These are phyloP conservation scores for Gavialis gangeticus DNA, from an alignment of 2,113 vertebrate species.

Conservation along the genomic window DNA sequence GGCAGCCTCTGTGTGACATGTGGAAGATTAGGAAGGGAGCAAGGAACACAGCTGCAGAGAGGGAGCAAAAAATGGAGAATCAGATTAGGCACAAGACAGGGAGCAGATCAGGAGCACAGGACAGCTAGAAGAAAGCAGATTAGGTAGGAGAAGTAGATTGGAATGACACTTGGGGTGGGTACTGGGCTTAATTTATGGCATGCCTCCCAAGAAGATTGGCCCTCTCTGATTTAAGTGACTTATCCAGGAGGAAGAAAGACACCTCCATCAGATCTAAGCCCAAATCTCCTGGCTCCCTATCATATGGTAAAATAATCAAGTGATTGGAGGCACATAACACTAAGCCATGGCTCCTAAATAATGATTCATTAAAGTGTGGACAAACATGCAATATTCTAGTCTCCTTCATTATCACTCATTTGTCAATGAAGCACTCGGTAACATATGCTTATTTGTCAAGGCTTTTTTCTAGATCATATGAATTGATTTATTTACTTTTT, in stretches of 20 bases:
- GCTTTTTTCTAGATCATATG: not conserved
- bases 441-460: not conserved
- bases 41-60: too few species aligned
- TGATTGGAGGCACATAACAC: too few species aligned
- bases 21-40: too few species aligned
- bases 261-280: not conserved
- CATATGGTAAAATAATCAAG: not conserved
- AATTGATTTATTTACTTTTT: not conserved
- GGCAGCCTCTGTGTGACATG: too few species aligned
- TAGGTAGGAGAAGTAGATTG: too few species aligned
- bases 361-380: not conserved
- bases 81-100: too few species aligned
- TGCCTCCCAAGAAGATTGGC: too few species aligned
- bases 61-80: too few species aligned
- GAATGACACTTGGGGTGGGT: too few species aligned
- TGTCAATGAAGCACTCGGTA: fast-evolving
- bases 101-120: too few species aligned
- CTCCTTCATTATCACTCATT: not conserved
- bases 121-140: too few species aligned
- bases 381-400: not conserved
- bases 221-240: not conserved
- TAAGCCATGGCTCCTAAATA: not conserved
- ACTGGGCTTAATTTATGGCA: too few species aligned
- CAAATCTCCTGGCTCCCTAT: not conserved
- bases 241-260: not conserved